Evolutionary conservation across 2,113 vertebrate species (phyloP).

Genomic region (Myrmecobius fasciatus): DNA sequence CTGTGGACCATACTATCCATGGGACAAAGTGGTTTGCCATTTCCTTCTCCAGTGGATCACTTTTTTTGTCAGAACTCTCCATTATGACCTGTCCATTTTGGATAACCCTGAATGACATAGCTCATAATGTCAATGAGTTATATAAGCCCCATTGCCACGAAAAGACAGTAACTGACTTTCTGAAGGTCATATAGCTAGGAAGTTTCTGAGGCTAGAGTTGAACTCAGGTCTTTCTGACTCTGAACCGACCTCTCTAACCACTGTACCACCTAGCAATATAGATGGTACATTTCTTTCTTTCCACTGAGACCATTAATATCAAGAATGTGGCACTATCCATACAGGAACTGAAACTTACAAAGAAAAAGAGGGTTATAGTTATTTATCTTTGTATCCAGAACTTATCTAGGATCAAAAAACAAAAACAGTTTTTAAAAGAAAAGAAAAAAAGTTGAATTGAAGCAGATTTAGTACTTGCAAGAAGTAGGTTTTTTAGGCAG

Average conservation of each 20-base stretch:
- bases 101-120: neutral
- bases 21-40: neutral
- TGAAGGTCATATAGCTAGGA: neutral
- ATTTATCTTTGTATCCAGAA: neutral
- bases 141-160: neutral
- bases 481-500: neutral
- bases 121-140: neutral
- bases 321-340: too few relatives aligned
- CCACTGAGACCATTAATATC: neutral
- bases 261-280: neutral
- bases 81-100: neutral
- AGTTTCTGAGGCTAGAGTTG: neutral
- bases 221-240: neutral
- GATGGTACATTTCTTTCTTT: neutral
- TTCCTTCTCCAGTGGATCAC: neutral
- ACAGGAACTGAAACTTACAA: neutral
- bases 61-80: neutral
- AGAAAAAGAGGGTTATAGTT: neutral
- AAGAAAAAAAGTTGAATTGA: neutral
- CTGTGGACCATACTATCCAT: neutral
- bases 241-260: neutral
- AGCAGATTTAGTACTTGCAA: neutral
- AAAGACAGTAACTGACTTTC: neutral
- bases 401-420: neutral
- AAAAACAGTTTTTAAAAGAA: neutral